Evolutionary conservation across 2,113 vertebrate species (phyloP).

Genomic region (Scortum barcoo): DNA sequence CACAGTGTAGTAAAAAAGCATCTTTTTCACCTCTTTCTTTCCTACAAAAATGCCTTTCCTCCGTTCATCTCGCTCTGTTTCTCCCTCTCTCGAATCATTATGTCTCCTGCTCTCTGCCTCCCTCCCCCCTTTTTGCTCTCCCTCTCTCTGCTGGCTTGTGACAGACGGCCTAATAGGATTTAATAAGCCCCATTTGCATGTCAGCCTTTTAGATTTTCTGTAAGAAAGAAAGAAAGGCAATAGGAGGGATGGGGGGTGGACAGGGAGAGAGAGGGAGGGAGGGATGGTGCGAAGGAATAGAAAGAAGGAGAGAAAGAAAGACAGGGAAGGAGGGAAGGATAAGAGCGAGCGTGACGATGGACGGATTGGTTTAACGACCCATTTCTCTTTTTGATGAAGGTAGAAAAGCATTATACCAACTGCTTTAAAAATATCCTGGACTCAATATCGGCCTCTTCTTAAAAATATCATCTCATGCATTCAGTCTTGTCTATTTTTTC

Average conservation of each 20-base stretch:
- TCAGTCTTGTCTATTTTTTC: neutral
- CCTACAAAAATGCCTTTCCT: constrained; percentile 16
- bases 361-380: constrained; percentile 38
- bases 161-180: constrained; percentile 83
- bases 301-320: constrained; percentile 26
- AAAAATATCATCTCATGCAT: neutral
- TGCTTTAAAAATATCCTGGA: neutral
- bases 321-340: constrained; percentile 13
- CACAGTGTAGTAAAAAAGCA: constrained; percentile 14
- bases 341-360: constrained; percentile 33
- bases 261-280: constrained; percentile 20
- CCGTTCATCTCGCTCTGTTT: constrained; percentile 36
- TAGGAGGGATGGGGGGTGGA: constrained; percentile 54
- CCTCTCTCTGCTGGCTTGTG: constrained; percentile 68
- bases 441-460: neutral
- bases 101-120: constrained; percentile 18
- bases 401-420: constrained; percentile 26
- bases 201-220: constrained; percentile 81
- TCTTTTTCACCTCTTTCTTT: constrained; percentile 37
- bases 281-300: constrained; percentile 35
- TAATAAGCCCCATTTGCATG: constrained; percentile 85
- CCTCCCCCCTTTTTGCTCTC: constrained; percentile 9
- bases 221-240: constrained; percentile 76
- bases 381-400: constrained; percentile 40
- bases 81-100: constrained; percentile 44